phyloP scores from a whole-genome alignment of 2,797 vertebrate species.

The Okamejei kenojei region DNA sequence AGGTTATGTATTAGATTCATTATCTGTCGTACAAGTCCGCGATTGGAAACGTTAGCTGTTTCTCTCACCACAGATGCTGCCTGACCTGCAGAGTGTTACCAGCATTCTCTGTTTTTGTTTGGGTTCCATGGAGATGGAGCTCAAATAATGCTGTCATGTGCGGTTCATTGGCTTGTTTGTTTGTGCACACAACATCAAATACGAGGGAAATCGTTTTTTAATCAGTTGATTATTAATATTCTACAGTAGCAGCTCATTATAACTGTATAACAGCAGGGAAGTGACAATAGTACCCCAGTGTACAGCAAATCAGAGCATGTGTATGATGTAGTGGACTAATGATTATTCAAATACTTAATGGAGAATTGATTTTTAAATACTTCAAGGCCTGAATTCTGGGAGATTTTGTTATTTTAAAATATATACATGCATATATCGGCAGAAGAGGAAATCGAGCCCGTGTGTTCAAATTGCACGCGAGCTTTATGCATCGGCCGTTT shows the following conservation, averaged over 20 bases:
- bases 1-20: not conserved
- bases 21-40: not conserved
- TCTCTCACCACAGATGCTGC: too few species aligned
- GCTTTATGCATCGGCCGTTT: not conserved
- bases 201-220: not conserved
- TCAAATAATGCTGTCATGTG: not conserved
- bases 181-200: not conserved
- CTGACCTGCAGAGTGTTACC: too few species aligned
- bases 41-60: too few species aligned
- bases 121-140: too few species aligned
- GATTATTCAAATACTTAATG: not conserved
- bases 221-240: constrained; percentile 18
- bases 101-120: too few species aligned
- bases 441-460: not conserved
- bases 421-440: not conserved
- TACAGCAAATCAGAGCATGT: not conserved
- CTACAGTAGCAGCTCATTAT: not conserved
- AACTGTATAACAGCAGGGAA: not conserved
- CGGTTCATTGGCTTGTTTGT: not conserved
- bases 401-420: not conserved
- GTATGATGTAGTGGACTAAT: not conserved
- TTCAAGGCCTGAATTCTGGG: not conserved
- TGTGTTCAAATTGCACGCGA: not conserved
- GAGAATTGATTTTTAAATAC: constrained; percentile 28
- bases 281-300: not conserved